Evolutionary conservation across 2,797 vertebrate genomes (phyloP).

Genomic region (Poeciliopsis turneri): DNA sequence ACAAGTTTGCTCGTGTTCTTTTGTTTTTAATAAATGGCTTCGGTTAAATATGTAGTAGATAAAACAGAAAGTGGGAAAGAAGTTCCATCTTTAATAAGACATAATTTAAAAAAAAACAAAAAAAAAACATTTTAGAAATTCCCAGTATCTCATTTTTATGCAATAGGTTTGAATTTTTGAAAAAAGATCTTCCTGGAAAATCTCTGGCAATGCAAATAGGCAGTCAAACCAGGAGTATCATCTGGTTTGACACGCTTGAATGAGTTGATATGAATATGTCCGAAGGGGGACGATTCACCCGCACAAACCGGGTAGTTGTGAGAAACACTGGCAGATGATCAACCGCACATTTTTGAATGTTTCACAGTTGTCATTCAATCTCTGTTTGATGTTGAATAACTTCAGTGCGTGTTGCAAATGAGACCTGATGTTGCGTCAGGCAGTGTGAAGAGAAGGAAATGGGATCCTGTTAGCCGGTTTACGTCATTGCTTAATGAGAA

Average conservation of each 20-base stretch:
- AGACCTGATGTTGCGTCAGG: conserved; percentile 10
- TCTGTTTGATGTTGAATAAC: conserved; percentile 10
- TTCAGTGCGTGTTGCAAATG: background rate
- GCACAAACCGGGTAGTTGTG: background rate
- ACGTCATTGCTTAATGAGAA: background rate
- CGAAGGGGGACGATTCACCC: background rate
- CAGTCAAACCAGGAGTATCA: conserved; percentile 24
- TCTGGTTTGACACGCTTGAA: conserved; percentile 7
- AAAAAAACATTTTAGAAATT: conserved; percentile 20
- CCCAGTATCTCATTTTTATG: conserved; percentile 14
- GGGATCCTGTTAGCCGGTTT: background rate
- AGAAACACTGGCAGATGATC: background rate
- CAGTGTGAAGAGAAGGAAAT: background rate
- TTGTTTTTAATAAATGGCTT: background rate
- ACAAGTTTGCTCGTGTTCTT: background rate
- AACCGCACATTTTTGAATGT: background rate
- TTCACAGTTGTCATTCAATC: background rate
- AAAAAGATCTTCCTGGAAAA: conserved; percentile 26
- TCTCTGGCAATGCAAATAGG: background rate
- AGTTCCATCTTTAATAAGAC: background rate
- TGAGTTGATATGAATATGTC: background rate
- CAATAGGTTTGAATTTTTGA: background rate
- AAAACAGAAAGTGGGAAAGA: background rate
- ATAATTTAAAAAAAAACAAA: background rate
- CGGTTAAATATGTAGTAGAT: conserved; percentile 1